A percentile compares a stretch with the other conserved stretches of the same genome.
Conservation (phyloP, 2,797 vertebrate genomes). For the Gallinago stenura region DNA sequence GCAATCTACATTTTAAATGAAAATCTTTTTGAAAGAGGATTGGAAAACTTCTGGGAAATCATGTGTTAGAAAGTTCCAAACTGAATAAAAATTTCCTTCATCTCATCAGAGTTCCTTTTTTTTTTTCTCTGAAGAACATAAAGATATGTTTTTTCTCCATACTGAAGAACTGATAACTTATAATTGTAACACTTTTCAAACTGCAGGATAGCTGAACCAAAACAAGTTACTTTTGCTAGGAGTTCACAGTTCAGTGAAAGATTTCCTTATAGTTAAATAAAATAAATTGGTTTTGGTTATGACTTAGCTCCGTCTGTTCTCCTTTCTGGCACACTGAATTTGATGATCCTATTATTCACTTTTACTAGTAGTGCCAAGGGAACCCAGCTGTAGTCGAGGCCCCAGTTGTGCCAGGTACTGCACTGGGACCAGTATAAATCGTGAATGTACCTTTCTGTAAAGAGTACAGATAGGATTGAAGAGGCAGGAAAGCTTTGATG, state of each 20-base stretch:
- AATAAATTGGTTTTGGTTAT: background rate
- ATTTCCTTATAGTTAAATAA: background rate
- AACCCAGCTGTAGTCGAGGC: background rate
- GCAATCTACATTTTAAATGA: background rate
- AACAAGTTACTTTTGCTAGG: background rate
- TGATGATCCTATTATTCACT: background rate
- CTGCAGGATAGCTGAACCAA: background rate
- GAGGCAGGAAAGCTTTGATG: background rate
- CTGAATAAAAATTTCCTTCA: background rate
- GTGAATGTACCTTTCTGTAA: background rate
- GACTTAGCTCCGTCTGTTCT: background rate
- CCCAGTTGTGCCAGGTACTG: fast-evolving
- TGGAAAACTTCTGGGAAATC: background rate
- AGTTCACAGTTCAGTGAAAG: background rate
- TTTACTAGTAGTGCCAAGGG: background rate
- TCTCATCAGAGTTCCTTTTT: background rate
- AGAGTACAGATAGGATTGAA: background rate
- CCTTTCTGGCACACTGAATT: background rate
- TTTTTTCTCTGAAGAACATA: background rate
- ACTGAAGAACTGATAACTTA: background rate
- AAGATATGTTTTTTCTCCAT: background rate
- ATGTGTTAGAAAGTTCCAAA: background rate
- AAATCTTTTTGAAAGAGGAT: background rate
- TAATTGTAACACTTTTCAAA: background rate
- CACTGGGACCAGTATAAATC: background rate